Evolutionary conservation across 2,113 vertebrate genomes (phyloP), one percentile per base, ranked within the genome.

Genomic region (Tympanuchus pallidicinctus): DNA sequence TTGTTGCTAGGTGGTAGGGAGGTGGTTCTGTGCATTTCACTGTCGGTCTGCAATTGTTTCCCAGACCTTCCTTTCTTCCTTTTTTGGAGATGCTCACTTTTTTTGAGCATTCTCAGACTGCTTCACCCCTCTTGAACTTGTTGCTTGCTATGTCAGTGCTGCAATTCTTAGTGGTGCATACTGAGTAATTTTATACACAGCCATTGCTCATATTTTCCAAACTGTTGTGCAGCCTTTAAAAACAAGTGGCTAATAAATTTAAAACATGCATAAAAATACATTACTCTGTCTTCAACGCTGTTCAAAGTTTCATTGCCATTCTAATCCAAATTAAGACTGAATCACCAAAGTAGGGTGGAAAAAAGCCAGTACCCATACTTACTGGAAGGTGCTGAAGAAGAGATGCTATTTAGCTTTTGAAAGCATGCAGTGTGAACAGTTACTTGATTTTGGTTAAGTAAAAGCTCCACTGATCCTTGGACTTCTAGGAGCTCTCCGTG

Each of bases 91-190:
- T 74, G 48, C 7, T 70, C 3, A 60, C 82, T 67, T 86, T 92
- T 80, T 84, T 71, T 1, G 36, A 90, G 75, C 64, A 28, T 78
- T 91, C 72, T 82, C 52, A 38, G 65, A 79, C 82, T 88, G 6
- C 21, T 93, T 95, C 59, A 89, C 83, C 83, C 90, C 71, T 63
- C 11, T 82, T 92, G 82, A 94, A 65, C 50, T 95, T 45, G 59
- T 34, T 82, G 38, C 57, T 73, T 60, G 56, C 81, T 57, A 2
- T 82, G 36, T 91, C 50, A 73, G 65, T 77, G 50, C 47, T 89
- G 64, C 54, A 73, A 63, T 57, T 94, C 42, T 85, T 60, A 14
- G 57, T 86, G 79, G 57, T 47, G 13, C 0, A 6, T 11, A 48
- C 42, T 36, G 56, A 95, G 59, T 94, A 86, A 88, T 91, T 89